Conservation (phyloP, 2,888 invertebrate species). For the Steromphala cineraria region DNA sequence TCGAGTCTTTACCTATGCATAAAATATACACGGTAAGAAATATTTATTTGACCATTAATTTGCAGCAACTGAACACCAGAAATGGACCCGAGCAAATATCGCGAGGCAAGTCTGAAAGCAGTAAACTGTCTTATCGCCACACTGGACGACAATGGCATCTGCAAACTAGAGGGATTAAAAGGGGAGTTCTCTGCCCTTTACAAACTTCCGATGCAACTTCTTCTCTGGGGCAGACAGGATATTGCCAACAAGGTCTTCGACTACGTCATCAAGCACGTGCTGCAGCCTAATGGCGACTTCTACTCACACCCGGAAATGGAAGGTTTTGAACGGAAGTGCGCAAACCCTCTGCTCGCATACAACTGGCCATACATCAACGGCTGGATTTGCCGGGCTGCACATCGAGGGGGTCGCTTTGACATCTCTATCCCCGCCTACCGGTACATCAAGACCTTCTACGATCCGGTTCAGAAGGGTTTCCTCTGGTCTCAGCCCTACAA, state of each 20-base stretch:
- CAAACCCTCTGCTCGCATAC: constrained; percentile 9
- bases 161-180: neutral
- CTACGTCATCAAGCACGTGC: constrained; percentile 4
- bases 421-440: constrained; percentile 21
- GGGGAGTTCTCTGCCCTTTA: constrained; percentile 15
- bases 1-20: too few relatives aligned
- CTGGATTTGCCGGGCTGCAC: constrained; percentile 17
- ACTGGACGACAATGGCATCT: constrained; percentile 14
- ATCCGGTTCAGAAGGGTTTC: constrained; percentile 4
- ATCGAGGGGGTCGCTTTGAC: constrained; percentile 24
- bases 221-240: neutral
- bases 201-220: constrained; percentile 14
- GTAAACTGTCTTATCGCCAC: neutral
- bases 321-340: constrained; percentile 6
- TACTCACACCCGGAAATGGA: neutral
- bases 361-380: constrained; percentile 24
- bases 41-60: too few relatives aligned
- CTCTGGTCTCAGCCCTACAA: constrained; percentile 23
- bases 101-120: neutral
- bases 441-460: constrained; percentile 18
- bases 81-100: neutral
- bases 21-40: too few relatives aligned
- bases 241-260: constrained; percentile 13
- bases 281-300: constrained; percentile 22
- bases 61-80: neutral